These are phyloP conservation scores for Tenualosa ilisha DNA, from an alignment of 2,797 vertebrate species.

Conservation along the genomic window DNA sequence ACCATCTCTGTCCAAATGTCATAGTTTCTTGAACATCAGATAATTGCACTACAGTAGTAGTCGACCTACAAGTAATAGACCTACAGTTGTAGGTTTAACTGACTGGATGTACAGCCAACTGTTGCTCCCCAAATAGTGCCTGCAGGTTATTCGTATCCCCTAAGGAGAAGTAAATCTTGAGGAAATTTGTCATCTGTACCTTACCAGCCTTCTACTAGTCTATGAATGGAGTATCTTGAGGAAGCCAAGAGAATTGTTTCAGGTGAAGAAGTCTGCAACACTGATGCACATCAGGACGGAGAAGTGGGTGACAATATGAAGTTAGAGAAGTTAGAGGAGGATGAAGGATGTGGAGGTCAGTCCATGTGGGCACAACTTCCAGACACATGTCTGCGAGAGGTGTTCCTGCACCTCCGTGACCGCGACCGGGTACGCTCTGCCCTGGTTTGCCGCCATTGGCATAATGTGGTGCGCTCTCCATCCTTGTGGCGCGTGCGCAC, in stretches of 20 bases:
- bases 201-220: background rate
- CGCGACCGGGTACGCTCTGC: conserved; percentile 65
- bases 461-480: conserved; percentile 63
- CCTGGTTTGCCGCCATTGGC: conserved; percentile 73
- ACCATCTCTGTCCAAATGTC: background rate
- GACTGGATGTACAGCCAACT: background rate
- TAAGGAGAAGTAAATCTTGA: background rate
- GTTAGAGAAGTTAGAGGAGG: background rate
- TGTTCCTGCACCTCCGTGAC: conserved; percentile 71
- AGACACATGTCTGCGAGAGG: conserved; percentile 64
- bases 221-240: conserved; percentile 27
- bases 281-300: background rate
- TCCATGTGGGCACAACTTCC: conserved; percentile 65
- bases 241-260: background rate
- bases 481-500: conserved; percentile 69
- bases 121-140: background rate
- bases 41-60: background rate
- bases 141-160: background rate
- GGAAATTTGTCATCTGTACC: background rate
- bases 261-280: background rate
- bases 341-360: background rate
- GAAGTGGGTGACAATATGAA: background rate
- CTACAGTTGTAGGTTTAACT: background rate
- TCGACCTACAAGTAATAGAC: background rate
- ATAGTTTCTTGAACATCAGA: background rate